Base-by-base conservation (phyloP, 2,888 invertebrate genomes). In the Chrysina gloriosa region DNA sequence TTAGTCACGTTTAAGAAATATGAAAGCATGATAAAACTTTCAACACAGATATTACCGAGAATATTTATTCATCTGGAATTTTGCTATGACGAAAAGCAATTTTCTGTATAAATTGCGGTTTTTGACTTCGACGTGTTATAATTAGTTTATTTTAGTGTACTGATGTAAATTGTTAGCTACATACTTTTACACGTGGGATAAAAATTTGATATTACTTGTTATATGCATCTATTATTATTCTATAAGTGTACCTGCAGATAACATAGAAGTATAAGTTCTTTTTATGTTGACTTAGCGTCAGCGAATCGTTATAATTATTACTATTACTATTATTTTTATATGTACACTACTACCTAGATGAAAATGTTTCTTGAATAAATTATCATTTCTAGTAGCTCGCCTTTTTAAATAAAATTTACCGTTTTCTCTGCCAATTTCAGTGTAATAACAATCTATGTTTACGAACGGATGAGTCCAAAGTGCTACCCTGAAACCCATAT, bases 401-500 rank as follows among this genome's bases (percentile, higher is more conserved):
- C n/a, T 36, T 2, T 36, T 36, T 36, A 4, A 11, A 36, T 36
- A 36, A 31, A 58, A 76, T 83, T 80, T 85, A 91, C 76, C 70
- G 47, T 74, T 69, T 23, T 36, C 56, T 19, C 61, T 65, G 9
- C 72, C 79, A 3, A 86, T 84, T 0, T 85, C 79, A 71, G 88
- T 90, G 76, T 86, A 87, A 0, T 87, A 86, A 76, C 94, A 94
- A 64, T 88, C 88, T 71, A 86, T 84, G 77, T 95, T 93, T 16
- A 95, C 90, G 79, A 96, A 96, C 0, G 95, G 95, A 86, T 95
- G 94, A 52, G 91, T 88, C 94, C 95, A 96, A 3, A 95, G 84
- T 0, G 93, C 89, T 0, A 93, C 90, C 23, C 92, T 87, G 79
- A 92, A 93, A 0, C 91, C 91, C 68, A 88, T 81, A 0, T 81